These are phyloP conservation scores for Clostera curtula DNA, from an alignment of 2,888 invertebrate species.

Conservation along the genomic window DNA sequence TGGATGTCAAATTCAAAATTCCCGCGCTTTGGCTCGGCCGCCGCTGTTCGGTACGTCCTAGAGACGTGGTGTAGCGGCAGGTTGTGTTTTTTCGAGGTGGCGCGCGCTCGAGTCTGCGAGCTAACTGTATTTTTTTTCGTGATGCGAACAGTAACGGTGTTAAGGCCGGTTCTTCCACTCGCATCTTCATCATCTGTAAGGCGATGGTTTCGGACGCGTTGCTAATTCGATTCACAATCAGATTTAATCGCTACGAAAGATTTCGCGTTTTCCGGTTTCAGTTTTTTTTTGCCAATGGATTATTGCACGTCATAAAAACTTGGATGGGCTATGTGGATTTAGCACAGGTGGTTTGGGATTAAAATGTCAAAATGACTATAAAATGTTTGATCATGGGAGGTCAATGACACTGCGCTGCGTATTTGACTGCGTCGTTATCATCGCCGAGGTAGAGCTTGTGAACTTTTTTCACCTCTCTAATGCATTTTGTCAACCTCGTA, in stretches of 20 bases:
- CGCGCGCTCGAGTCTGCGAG: conserved; percentile 42
- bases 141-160: conserved; percentile 61
- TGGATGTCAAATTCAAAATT: conserved; percentile 52
- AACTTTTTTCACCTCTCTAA: too few relatives aligned
- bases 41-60: conserved; percentile 55
- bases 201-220: conserved; percentile 40
- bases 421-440: neutral
- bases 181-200: conserved; percentile 44
- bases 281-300: conserved; percentile 19
- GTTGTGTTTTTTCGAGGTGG: conserved; percentile 64
- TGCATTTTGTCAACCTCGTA: too few relatives aligned
- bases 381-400: neutral
- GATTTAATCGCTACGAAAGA: conserved; percentile 24
- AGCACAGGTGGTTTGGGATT: conserved; percentile 16
- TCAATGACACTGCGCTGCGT: neutral
- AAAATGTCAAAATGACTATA: conserved; percentile 11
- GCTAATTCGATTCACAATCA: conserved; percentile 26
- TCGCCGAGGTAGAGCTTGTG: too few relatives aligned
- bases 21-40: conserved; percentile 40
- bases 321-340: conserved; percentile 21
- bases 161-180: conserved; percentile 49
- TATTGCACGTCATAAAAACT: conserved; percentile 18
- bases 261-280: conserved; percentile 17
- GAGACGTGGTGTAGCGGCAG: conserved; percentile 50
- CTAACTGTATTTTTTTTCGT: conserved; percentile 73